phyloP scores from a whole-genome alignment of 2,888 invertebrate species.

The Agrotis exclamationis region DNA sequence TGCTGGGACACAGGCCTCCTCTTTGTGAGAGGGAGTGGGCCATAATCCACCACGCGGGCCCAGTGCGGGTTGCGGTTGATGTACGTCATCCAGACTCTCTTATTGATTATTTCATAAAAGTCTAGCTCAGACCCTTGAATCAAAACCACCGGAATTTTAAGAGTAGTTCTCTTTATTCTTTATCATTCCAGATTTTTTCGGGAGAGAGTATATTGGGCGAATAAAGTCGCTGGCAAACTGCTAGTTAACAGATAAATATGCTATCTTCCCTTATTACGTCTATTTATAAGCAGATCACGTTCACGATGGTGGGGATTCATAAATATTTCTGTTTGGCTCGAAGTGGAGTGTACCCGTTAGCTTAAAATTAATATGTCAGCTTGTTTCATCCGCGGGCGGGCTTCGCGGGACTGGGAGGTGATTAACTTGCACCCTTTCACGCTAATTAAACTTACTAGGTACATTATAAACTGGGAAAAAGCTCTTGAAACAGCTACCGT shows the following conservation, averaged over 20 bases:
- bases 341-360: constrained; percentile 62
- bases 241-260: constrained; percentile 1
- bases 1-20: no score
- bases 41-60: no score
- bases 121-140: neutral
- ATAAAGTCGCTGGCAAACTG: neutral
- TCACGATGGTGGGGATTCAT: constrained; percentile 19
- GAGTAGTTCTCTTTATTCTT: no score
- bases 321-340: constrained; percentile 55
- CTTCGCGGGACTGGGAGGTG: constrained; percentile 41
- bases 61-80: no score
- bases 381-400: constrained; percentile 56
- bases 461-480: constrained; percentile 31
- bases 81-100: neutral
- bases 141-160: no score
- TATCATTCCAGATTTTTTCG: neutral
- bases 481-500: neutral
- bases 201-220: no score
- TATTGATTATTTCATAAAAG: neutral
- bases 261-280: constrained; percentile 3
- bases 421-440: constrained; percentile 53
- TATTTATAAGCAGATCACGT: constrained; percentile 15
- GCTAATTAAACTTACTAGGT: constrained; percentile 51
- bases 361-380: constrained; percentile 71
- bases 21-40: no score